Conservation (phyloP, 2,797 vertebrate genomes). For the Pyrocephalus nanus region DNA sequence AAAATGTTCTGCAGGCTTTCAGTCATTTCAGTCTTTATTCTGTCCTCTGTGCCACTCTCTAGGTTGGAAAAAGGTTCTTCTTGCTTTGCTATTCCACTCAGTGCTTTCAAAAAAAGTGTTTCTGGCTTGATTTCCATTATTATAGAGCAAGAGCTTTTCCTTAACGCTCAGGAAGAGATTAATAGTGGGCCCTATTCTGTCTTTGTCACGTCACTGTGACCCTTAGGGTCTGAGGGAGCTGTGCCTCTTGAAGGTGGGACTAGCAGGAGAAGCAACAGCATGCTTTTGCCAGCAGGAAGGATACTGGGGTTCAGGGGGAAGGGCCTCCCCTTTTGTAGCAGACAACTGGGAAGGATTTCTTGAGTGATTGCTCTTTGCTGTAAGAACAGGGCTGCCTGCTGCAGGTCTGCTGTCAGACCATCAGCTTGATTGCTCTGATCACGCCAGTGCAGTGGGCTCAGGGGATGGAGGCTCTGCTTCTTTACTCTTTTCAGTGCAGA, state of each 20-base stretch:
- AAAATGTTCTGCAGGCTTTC: slow-evolving; percentile 48
- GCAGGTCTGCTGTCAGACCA: slow-evolving; percentile 1
- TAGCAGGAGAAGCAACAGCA: neutral
- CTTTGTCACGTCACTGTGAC: neutral
- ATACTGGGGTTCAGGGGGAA: neutral
- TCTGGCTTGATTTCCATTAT: neutral
- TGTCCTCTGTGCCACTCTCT: neutral
- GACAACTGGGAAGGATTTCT: neutral
- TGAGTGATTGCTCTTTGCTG: neutral
- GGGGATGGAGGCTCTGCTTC: neutral
- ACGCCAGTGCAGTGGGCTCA: neutral
- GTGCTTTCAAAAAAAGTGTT: neutral
- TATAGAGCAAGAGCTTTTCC: neutral
- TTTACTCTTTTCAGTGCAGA: slow-evolving; percentile 9
- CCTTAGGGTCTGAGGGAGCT: neutral
- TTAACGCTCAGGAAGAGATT: neutral
- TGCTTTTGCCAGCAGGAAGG: neutral
- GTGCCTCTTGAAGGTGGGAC: neutral
- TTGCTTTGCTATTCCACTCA: neutral
- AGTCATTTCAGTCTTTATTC: slow-evolving; percentile 33
- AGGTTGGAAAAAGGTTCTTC: slow-evolving; percentile 1
- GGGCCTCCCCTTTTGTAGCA: neutral
- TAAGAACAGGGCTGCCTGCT: neutral
- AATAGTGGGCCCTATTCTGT: neutral
- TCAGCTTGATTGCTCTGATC: slow-evolving; percentile 26